Conservation (phyloP, 92 coral and sea anemone species). For the Desmophyllum pertusum region DNA sequence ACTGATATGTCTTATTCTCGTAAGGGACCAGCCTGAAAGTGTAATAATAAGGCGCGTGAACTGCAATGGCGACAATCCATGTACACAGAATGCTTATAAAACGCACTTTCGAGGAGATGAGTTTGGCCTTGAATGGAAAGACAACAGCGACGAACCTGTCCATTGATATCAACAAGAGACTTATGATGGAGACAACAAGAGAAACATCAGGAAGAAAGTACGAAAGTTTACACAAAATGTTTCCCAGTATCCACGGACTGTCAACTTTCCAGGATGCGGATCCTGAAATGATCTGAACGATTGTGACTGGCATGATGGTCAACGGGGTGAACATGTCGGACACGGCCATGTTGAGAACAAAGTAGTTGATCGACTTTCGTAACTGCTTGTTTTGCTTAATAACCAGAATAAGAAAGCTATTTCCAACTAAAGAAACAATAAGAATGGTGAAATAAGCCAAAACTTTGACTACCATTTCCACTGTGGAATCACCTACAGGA, state of each 20-base stretch:
- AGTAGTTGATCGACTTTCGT: constrained; percentile 25
- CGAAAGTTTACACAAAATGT: background rate
- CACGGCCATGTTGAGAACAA: constrained; percentile 39
- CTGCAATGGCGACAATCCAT: constrained; percentile 4
- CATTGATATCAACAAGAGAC: background rate
- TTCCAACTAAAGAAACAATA: constrained; percentile 9
- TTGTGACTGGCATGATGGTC: background rate
- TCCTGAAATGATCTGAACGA: background rate
- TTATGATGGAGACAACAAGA: background rate
- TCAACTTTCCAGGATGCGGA: constrained; percentile 4
- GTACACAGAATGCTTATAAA: background rate
- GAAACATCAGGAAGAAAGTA: constrained; percentile 4
- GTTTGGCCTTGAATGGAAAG: constrained; percentile 9
- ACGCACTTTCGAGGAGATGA: background rate
- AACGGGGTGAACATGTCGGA: constrained; percentile 23
- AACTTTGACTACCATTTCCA: background rate
- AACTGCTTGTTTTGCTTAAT: constrained; percentile 1
- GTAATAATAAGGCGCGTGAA: constrained; percentile 16
- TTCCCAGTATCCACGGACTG: constrained; percentile 10
- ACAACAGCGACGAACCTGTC: constrained; percentile 20
- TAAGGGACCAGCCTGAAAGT: background rate
- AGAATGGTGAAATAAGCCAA: background rate
- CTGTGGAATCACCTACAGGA: background rate
- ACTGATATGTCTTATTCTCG: background rate
- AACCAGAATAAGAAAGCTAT: background rate